These are phyloP conservation scores for Torymus auratus DNA, from an alignment of 2,888 invertebrate species.

Conservation along the genomic window DNA sequence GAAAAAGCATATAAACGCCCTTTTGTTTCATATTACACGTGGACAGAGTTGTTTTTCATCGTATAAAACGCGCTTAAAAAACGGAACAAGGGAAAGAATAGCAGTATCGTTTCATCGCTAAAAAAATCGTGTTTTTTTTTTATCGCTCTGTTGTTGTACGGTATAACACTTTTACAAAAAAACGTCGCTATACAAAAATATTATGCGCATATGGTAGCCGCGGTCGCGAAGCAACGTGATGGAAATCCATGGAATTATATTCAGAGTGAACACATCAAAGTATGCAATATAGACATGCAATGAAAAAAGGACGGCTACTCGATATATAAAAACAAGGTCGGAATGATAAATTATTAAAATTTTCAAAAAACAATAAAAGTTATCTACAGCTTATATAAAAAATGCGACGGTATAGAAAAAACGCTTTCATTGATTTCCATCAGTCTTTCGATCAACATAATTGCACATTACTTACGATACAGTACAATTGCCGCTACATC, in stretches of 20 bases:
- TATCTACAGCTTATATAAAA: too few relatives aligned
- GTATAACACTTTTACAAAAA: conserved; percentile 2
- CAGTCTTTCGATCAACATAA: conserved; percentile 19
- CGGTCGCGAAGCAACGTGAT: neutral
- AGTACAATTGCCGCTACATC: conserved; percentile 18
- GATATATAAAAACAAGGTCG: neutral
- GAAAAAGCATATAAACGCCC: too few relatives aligned
- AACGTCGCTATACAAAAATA: neutral
- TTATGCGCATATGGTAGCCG: neutral
- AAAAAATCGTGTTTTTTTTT: too few relatives aligned
- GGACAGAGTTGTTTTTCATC: too few relatives aligned
- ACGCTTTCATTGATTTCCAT: conserved; percentile 42
- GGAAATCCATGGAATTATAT: conserved; percentile 34
- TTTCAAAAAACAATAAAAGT: too few relatives aligned
- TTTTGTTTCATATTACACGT: too few relatives aligned
- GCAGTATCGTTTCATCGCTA: too few relatives aligned
- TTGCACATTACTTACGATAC: neutral
- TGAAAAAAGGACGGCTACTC: neutral
- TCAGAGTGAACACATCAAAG: neutral
- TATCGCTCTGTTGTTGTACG: too few relatives aligned
- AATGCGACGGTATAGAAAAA: too few relatives aligned
- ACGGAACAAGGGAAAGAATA: too few relatives aligned
- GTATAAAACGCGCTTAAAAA: too few relatives aligned
- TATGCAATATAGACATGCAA: neutral
- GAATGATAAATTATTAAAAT: too few relatives aligned